Conservation (phyloP, 2,888 invertebrate species). For the Parnassius smintheus region DNA sequence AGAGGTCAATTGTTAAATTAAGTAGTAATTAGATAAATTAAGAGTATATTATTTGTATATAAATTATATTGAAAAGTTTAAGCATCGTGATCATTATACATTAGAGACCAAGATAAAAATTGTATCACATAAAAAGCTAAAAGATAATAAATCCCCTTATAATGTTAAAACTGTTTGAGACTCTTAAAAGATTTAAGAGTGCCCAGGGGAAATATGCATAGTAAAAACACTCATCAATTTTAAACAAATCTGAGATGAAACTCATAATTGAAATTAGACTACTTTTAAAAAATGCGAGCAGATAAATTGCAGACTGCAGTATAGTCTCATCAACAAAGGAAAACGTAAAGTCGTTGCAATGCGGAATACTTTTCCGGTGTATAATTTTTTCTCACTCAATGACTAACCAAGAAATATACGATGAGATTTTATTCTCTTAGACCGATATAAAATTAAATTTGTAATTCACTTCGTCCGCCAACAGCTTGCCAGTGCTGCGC, state of each 20-base stretch:
- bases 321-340: slow-evolving; percentile 19
- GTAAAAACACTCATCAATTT: slow-evolving; percentile 5
- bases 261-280: slow-evolving; percentile 21
- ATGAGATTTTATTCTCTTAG: no score
- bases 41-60: no score
- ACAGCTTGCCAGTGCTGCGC: not conserved
- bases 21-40: no score
- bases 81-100: no score
- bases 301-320: slow-evolving; percentile 21
- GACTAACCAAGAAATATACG: no score
- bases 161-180: no score
- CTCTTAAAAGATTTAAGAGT: not conserved
- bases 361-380: slow-evolving; percentile 9
- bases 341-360: slow-evolving; percentile 16
- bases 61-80: no score
- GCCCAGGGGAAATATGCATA: not conserved
- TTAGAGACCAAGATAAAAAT: no score
- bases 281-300: slow-evolving; percentile 18
- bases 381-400: slow-evolving; percentile 15
- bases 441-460: no score
- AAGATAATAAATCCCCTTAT: no score
- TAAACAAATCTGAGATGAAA: slow-evolving; percentile 13
- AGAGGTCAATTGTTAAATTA: no score
- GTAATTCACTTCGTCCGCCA: not conserved
- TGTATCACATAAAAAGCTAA: no score